Base-by-base conservation (phyloP, 92 coral and sea anemone species). In the Epizoanthus illoricatus region DNA sequence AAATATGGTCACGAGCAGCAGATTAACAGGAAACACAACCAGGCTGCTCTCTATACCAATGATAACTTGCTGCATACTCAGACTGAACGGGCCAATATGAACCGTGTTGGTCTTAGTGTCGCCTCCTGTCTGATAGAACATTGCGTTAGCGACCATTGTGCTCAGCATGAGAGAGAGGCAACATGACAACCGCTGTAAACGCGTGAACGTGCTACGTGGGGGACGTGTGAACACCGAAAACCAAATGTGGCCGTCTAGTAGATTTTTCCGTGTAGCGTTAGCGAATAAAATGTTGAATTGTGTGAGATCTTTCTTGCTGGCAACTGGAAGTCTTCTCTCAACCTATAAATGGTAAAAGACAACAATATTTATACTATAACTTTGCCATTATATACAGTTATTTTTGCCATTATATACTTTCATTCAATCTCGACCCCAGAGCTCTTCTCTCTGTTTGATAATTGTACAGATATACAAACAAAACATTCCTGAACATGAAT, bases 151-250 rank as follows among this genome's bases (percentile, higher is more conserved):
- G 67, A 92, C 21, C 98, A 95, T 92, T 18, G 98, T 95, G 20
- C 89, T 85, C 40, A 92, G 56, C 68, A 95, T 66, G 71, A 95
- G 66, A 39, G 97, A 87, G 33, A 95, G 89, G 74, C 98, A 95
- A 66, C 98, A 95, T 0, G 98, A 91, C 45, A 95, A 84, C 55
- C 98, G 91, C 81, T 95, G 98, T 36, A 93, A 92, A 21, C 98
- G 92, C 8, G 98, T 95, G 70, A 95, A 95, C 23, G 94, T 87
- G 70, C 95, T 92, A n/a, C 90, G 89, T 17, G 94, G 92, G 1
- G 98, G 98, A 62, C 97, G 88, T 16, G 97, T 95, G 84, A 91
- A 87, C 41, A 95, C 98, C 3, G 98, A 95, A 45, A 95, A 87
- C 98, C 98, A 95, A 55, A 95, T 84, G 74, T 95, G 98, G 18